Conservation (phyloP, 1,140 invertebrate species). For the Drosophila ercepeae region DNA sequence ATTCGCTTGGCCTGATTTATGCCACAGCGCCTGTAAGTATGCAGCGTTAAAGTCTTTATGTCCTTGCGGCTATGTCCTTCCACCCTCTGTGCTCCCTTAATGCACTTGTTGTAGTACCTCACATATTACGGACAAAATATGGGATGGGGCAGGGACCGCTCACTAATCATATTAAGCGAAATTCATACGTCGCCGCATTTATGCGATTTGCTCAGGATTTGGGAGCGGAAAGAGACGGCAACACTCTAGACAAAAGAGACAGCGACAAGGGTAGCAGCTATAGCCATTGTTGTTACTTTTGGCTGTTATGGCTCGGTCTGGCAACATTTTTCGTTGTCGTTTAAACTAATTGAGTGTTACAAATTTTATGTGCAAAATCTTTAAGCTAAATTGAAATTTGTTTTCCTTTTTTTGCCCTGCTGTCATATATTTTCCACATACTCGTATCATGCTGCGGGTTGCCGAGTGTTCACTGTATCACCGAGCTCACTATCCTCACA, state of each 20-base stretch:
- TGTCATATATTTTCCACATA: slow-evolving; percentile 64
- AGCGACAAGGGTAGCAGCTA: slow-evolving; percentile 18
- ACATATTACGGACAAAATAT: slow-evolving; percentile 11
- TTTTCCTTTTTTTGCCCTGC: slow-evolving; percentile 51
- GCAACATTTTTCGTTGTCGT: slow-evolving; percentile 76
- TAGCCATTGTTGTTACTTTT: slow-evolving; percentile 40
- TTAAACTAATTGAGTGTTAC: slow-evolving; percentile 83
- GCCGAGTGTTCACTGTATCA: background rate
- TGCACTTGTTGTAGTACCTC: slow-evolving; percentile 65
- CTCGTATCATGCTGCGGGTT: slow-evolving; percentile 66
- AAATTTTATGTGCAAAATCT: slow-evolving; percentile 83
- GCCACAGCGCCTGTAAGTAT: slow-evolving; percentile 71
- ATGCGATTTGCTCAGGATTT: slow-evolving; percentile 63
- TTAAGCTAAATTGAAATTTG: slow-evolving; percentile 82
- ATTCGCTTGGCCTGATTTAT: slow-evolving; percentile 65
- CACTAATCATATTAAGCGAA: slow-evolving; percentile 82
- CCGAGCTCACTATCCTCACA: slow-evolving; percentile 9
- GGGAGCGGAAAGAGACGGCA: slow-evolving; percentile 1
- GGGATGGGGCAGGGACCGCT: slow-evolving; percentile 21
- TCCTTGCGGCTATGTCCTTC: slow-evolving; percentile 30
- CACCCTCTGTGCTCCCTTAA: slow-evolving; percentile 6
- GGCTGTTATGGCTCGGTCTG: slow-evolving; percentile 41
- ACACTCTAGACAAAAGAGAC: background rate
- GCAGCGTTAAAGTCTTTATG: slow-evolving; percentile 77
- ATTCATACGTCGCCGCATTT: slow-evolving; percentile 82